Evolutionary conservation across 2,888 invertebrate genomes (phyloP), one percentile per base, ranked within the genome.

Genomic region (Stenolophus ochropezus): DNA sequence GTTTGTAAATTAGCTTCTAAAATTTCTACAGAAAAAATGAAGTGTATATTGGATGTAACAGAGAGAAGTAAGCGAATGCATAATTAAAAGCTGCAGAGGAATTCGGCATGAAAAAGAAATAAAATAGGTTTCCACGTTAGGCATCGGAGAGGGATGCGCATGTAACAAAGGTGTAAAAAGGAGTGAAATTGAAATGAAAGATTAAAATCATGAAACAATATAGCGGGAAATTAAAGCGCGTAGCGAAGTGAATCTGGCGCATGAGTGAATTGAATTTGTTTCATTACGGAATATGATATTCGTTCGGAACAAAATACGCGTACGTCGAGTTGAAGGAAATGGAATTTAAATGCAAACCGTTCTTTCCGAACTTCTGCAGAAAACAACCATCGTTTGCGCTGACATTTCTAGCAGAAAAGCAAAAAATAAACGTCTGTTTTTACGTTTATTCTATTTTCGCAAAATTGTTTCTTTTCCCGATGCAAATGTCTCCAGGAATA

Each of bases 371-470:
- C 42, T 80, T 80, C 80, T 80, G 80, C 56, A 73, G 80, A 56
- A 73, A 73, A 73, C 73, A 73, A 73, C 47, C 73, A 47, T 73
- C 80, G 80, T 80, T 80, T 73, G 73, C 73, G 80, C 42, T 56
- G 80, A 73, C 80, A 80, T 80, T 73, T 80, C 71, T 73, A 73
- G 69, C 73, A 73, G 27, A 79, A 79, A 71, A 71, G 65, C 49
- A 65, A 78, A 78, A 79, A 69, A 73, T 49, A 79, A 79, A 65
- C 79, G 65, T 69, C 69, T 42, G 79, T 79, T 71, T 76, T 79
- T 79, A 79, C 65, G 71, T 79, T 79, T 79, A 79, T 79, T 79
- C 79, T 79, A 79, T 79, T 79, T 79, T 71, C 69, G 71, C 51
- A 79, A 79, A 79, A 79, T 51, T 65, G 79, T 79, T 79, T 79